Percentiles rank a stretch among this genome's conserved stretches.
These are phyloP conservation scores for Fregetta grallaria DNA, from an alignment of 2,113 vertebrate species.

Conservation along the genomic window DNA sequence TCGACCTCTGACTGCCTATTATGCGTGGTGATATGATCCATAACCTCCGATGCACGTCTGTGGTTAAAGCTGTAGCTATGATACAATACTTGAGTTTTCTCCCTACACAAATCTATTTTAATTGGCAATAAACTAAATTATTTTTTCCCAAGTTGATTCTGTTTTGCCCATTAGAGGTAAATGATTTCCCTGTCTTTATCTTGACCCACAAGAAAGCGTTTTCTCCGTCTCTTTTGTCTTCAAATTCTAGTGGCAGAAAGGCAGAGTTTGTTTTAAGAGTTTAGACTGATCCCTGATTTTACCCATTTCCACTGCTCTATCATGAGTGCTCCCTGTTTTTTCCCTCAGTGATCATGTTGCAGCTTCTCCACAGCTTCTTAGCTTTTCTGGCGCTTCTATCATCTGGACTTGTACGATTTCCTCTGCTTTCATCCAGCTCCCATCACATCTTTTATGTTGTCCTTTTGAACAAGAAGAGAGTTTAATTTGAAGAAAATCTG, in stretches of 20 bases:
- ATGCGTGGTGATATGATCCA: neutral
- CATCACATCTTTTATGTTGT: neutral
- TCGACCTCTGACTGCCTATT: neutral
- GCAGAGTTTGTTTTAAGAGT: neutral
- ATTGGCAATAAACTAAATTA: neutral
- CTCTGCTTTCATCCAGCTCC: neutral
- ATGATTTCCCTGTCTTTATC: neutral
- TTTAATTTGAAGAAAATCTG: neutral
- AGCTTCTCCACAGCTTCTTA: neutral
- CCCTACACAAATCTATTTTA: neutral
- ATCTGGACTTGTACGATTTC: neutral
- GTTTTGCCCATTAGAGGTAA: neutral
- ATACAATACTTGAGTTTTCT: neutral
- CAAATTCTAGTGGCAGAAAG: neutral
- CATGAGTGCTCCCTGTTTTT: neutral
- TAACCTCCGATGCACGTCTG: neutral
- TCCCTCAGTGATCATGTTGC: fast-evolving
- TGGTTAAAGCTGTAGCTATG: slow-evolving; percentile 3
- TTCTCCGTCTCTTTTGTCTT: neutral
- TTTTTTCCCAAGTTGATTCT: neutral
- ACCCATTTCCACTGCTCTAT: neutral
- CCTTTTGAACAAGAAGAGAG: neutral
- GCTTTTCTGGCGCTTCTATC: neutral
- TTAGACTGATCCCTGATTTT: neutral
- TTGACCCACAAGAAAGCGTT: fast-evolving